Conservation (phyloP, 2,888 invertebrate species). For the Drosophila aldrichi region DNA sequence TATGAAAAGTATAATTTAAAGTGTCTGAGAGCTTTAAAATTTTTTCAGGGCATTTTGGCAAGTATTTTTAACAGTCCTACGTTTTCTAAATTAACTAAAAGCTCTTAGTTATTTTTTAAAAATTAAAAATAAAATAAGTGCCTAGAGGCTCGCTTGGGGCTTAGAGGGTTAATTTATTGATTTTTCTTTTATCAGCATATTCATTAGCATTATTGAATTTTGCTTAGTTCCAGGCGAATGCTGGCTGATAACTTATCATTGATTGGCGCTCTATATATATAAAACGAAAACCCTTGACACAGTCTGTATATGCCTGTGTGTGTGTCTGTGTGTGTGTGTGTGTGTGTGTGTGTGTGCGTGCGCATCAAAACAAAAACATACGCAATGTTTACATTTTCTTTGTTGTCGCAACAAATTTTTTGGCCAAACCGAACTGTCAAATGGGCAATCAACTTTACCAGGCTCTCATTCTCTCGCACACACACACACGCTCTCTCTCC, state of each 20-base stretch:
- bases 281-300: slow-evolving; percentile 40
- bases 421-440: slow-evolving; percentile 60
- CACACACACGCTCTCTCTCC: slow-evolving; percentile 12
- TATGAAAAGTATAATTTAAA: no score
- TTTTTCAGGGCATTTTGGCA: no score
- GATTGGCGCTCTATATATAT: slow-evolving; percentile 58
- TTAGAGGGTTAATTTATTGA: no score
- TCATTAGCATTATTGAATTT: slow-evolving; percentile 57
- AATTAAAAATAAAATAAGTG: no score
- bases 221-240: slow-evolving; percentile 57
- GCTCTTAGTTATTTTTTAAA: no score
- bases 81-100: no score
- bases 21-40: no score
- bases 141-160: no score
- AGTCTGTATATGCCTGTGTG: slow-evolving; percentile 10
- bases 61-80: no score
- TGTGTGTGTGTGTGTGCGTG: slow-evolving; percentile 37
- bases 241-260: slow-evolving; percentile 68
- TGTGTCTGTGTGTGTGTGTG: slow-evolving; percentile 3
- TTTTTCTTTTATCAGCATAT: slow-evolving; percentile 31
- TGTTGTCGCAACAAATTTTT: slow-evolving; percentile 68
- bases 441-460: slow-evolving; percentile 61
- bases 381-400: slow-evolving; percentile 77
- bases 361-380: slow-evolving; percentile 74
- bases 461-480: slow-evolving; percentile 16